These are phyloP conservation scores for Mus musculus DNA, from an alignment of 2,113 vertebrate genomes.

Conservation along the genomic window DNA sequence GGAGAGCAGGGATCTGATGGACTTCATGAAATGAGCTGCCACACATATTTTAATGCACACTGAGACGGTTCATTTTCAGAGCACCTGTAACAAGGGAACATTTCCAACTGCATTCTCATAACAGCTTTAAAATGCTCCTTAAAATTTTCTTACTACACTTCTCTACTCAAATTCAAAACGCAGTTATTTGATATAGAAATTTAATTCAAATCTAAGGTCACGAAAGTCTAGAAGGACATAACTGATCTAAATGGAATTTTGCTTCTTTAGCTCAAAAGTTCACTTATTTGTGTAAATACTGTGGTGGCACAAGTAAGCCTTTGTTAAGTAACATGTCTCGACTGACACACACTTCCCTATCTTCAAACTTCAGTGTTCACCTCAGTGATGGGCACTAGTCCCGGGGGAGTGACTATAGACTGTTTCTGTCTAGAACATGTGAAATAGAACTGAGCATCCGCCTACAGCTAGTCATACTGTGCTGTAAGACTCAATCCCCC, in stretches of 20 bases:
- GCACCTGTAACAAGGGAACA: conserved; percentile 35
- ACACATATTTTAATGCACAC: not conserved
- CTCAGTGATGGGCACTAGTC: not conserved
- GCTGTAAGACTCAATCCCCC: conserved; percentile 54
- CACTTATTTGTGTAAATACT: conserved; percentile 32
- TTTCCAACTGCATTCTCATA: not conserved
- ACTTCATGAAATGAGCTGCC: not conserved
- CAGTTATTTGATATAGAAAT: conserved; percentile 32
- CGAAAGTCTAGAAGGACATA: not conserved
- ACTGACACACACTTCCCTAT: not conserved
- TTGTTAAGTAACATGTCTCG: conserved; percentile 27
- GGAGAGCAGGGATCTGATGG: not conserved
- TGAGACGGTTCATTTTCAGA: conserved; percentile 29
- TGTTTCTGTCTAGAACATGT: conserved; percentile 16
- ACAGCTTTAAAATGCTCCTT: not conserved
- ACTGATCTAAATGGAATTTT: conserved; percentile 2
- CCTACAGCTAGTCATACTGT: not conserved
- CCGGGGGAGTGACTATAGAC: not conserved
- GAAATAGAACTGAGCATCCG: not conserved
- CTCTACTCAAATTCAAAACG: conserved; percentile 8
- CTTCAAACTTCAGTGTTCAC: not conserved
- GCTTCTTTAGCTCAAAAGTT: conserved; percentile 9
- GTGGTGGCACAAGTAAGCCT: not conserved
- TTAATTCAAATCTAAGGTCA: conserved; percentile 42
- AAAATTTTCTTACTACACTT: conserved; percentile 13